Conservation (phyloP, 2,888 invertebrate genomes). For the Mythimna vitellina region DNA sequence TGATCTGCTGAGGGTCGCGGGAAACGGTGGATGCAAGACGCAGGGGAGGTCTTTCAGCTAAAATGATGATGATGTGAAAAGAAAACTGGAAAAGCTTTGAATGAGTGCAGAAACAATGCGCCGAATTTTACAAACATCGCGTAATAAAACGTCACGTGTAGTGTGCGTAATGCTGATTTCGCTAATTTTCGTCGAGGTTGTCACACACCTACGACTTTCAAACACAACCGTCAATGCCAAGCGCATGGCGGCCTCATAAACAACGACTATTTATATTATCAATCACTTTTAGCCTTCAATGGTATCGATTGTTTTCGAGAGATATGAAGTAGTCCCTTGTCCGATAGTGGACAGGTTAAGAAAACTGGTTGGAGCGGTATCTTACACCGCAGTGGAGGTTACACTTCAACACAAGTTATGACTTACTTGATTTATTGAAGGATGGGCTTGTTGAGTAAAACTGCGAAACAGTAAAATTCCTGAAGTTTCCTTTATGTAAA, state of each 20-base stretch:
- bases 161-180: slow-evolving; percentile 27
- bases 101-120: not conserved
- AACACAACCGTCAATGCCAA: slow-evolving; percentile 39
- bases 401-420: slow-evolving; percentile 30
- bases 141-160: not conserved
- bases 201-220: slow-evolving; percentile 34
- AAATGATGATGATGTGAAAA: too few relatives aligned
- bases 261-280: slow-evolving; percentile 28
- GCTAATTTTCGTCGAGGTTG: slow-evolving; percentile 29
- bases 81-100: too few relatives aligned
- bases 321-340: slow-evolving; percentile 32
- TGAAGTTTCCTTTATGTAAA: not conserved
- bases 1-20: too few relatives aligned
- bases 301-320: slow-evolving; percentile 44
- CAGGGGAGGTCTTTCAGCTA: too few relatives aligned
- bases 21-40: too few relatives aligned
- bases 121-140: not conserved
- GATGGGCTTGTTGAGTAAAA: not conserved
- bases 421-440: slow-evolving; percentile 2
- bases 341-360: slow-evolving; percentile 20
- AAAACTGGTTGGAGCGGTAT: slow-evolving; percentile 47
- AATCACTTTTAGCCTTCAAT: slow-evolving; percentile 47
- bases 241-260: slow-evolving; percentile 37
- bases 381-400: slow-evolving; percentile 27
- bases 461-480: not conserved